These are phyloP conservation scores for Danaus plexippus DNA, from an alignment of 1,140 invertebrate species.

Conservation along the genomic window DNA sequence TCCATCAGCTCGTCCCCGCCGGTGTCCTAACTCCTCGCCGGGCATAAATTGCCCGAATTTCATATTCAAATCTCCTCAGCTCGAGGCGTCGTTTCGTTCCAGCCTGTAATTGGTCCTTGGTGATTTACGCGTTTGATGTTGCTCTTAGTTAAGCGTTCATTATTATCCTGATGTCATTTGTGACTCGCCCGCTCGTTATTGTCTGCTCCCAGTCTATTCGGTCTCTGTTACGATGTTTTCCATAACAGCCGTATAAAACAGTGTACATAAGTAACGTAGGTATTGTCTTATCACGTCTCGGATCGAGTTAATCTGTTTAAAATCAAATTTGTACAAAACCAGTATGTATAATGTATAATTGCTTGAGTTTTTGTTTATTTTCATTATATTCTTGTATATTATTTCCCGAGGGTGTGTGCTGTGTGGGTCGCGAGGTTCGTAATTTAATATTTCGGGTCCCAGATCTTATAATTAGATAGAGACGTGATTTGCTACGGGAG, in stretches of 20 bases:
- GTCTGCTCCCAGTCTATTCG: no score
- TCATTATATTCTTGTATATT: conserved; percentile 41
- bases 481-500: conserved; percentile 62
- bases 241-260: no score
- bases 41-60: conserved; percentile 59
- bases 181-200: no score
- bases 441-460: conserved; percentile 64
- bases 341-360: no score
- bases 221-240: no score
- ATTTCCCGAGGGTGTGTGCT: conserved; percentile 52
- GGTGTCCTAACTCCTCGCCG: conserved; percentile 58
- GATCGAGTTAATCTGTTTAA: no score
- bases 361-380: no score
- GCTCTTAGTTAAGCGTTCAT: no score
- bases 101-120: conserved; percentile 60
- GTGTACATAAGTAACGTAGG: no score
- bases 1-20: conserved; percentile 52
- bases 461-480: conserved; percentile 63
- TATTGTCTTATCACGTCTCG: no score
- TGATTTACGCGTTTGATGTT: conserved; percentile 25
- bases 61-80: conserved; percentile 58
- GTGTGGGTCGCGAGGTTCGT: conserved; percentile 56
- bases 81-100: conserved; percentile 41
- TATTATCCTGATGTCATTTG: no score
- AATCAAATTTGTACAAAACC: no score